Base-by-base conservation (phyloP, 1,140 invertebrate species). In the Pristionchus pacificus region DNA sequence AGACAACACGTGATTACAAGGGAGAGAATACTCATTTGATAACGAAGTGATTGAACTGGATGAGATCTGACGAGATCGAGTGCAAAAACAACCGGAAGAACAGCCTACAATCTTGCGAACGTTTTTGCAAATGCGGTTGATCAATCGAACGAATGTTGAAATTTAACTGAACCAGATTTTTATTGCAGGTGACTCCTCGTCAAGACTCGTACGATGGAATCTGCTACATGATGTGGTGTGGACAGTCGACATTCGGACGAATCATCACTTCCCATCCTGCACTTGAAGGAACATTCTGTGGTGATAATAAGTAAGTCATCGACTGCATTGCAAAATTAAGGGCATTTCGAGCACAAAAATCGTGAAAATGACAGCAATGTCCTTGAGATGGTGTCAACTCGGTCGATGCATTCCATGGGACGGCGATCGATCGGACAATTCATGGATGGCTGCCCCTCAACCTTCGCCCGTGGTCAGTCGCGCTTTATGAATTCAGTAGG, bases 141-240 rank as follows among this genome's bases (percentile, higher is more conserved):
- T 67, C 13, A 59, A 70, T 49, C 61, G 33, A 58, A 25, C 1
- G 29, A 30, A 65, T 73, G 29, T 29, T 27, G 30, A 69, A 64
- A 65, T 74, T 27, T n/a, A n/a, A n/a, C n/a, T n/a, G n/a, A n/a
- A n/a, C n/a, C n/a, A n/a, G n/a, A n/a, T n/a, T n/a, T n/a, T n/a
- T n/a, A n/a, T n/a, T n/a, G n/a, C 82, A 83, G 74, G 80, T 83
- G 14, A 77, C 82, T 59, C 82, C 81, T 33, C 65, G 82, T 27
- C 72, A 77, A 32, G 81, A 84, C 63, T 74, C 79, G 64, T 82
- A 83, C 62, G 81, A 84, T 71, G 81, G 82, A 19, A 84, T 83
- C 58, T 83, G 81, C 63, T 81, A 84, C 65, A 84, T 84, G 81
- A 83, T 83, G 78, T 83, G 81, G 81, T 83, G 81, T 73, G 82